Conservation (phyloP, 2,888 invertebrate genomes). For the Ochropleura plecta region DNA sequence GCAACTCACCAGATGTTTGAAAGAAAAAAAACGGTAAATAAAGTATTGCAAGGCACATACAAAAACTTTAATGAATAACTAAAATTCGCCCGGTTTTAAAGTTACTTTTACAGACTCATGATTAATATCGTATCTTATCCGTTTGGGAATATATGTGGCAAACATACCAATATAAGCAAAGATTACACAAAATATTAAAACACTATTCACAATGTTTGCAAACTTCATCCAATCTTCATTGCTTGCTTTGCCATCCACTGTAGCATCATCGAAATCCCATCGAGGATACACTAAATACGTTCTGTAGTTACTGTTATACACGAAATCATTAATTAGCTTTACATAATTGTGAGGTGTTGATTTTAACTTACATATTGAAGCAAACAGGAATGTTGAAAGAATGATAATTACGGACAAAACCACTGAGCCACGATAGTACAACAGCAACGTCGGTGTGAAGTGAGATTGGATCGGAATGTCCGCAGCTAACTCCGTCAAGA, state of each 20-base stretch:
- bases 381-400: constrained; percentile 66
- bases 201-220: constrained; percentile 68
- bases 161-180: constrained; percentile 68
- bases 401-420: constrained; percentile 64
- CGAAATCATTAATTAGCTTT: constrained; percentile 60
- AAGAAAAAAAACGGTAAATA: neutral
- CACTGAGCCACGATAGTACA: constrained; percentile 71
- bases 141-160: constrained; percentile 66
- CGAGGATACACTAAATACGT: constrained; percentile 66
- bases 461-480: constrained; percentile 65
- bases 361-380: constrained; percentile 56
- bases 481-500: constrained; percentile 62
- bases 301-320: constrained; percentile 58
- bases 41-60: no score
- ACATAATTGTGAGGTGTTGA: constrained; percentile 63
- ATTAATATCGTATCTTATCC: neutral
- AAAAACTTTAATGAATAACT: neutral
- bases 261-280: constrained; percentile 59
- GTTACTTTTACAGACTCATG: no score
- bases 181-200: constrained; percentile 56
- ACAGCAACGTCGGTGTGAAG: constrained; percentile 69
- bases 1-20: no score
- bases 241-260: constrained; percentile 18
- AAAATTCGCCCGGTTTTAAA: no score
- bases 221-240: constrained; percentile 69